Percentiles rank a stretch among this genome's conserved stretches.
Evolutionary conservation across 2,888 invertebrate genomes (phyloP).

Genomic region (Pollenia amentaria): DNA sequence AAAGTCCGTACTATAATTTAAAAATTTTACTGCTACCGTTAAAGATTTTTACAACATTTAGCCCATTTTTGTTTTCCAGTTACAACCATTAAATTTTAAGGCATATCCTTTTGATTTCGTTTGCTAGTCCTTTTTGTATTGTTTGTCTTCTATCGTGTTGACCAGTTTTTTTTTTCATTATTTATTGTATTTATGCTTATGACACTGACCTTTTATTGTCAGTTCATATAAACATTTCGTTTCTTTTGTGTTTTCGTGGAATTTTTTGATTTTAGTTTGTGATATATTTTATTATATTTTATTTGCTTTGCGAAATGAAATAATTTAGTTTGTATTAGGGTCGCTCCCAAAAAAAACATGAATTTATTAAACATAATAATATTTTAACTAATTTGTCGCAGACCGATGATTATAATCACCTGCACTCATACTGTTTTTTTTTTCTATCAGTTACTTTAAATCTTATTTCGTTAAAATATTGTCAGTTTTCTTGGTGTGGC

Average conservation of each 20-base stretch:
- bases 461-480: no score
- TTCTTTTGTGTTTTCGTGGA: conserved; percentile 26
- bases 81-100: background rate
- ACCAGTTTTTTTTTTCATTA: conserved; percentile 10
- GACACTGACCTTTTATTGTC: conserved; percentile 66
- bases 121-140: background rate
- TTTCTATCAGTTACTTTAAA: no score
- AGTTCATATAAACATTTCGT: conserved; percentile 12
- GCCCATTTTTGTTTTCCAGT: background rate
- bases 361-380: no score
- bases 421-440: no score
- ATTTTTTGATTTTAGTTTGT: conserved; percentile 56
- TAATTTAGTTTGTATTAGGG: background rate
- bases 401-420: no score
- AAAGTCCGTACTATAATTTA: background rate
- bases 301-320: background rate
- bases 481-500: no score
- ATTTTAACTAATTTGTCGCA: no score
- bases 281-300: conserved; percentile 70
- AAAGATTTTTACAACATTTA: background rate
- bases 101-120: conserved; percentile 18
- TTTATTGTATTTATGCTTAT: conserved; percentile 63
- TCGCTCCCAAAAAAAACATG: no score
- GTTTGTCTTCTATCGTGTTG: conserved; percentile 26
- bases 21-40: background rate